Base-by-base conservation (phyloP, 2,113 vertebrate genomes). In the Smithornis capensis region DNA sequence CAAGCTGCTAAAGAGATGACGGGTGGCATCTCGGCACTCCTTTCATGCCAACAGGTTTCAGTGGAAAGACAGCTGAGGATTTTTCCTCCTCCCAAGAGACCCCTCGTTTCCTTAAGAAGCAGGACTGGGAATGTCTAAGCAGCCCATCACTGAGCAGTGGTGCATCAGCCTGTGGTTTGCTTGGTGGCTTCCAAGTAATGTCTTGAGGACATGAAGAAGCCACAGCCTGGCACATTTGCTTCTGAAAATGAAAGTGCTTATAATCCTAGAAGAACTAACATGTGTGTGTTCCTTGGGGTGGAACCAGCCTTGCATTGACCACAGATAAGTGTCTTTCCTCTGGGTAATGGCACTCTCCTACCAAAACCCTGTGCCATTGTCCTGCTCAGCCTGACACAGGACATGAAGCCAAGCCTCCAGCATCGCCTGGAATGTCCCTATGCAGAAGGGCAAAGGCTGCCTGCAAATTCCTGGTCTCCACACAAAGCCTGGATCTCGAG, bases 1-100 rank as follows among this genome's bases (percentile, higher is more conserved):
- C 95, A 89, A 75, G 49, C 52, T 71, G 92, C 80, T 89, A 71
- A 96, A 94, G 85, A 77, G 80, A 83, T 21, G 60, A 93, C 0
- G 10, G 56, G 80, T 47, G 80, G 60, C 83, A 90, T 69, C 87
- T 75, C 69, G 0, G 73, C 64, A 27, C 21, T 2, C 35, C 5
- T 33, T 5, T 19, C 29, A 6, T 19, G 83, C 64, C 91, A 95
- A 70, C 60, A 67, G 80, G 68, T 83, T 92, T 92, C 91, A 93
- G 1, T 3, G 49, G 24, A 83, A 47, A 88, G 76, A 70, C 84
- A 68, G 70, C 14, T 8, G 55, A 80, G 62, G 9, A 14, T 69
- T 31, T n/a, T 6, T 29, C 27, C 59, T 80, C n/a, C 16, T 83
- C 67, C 62, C 64, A 10, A 37, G 80, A 59, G 55, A 16, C 21